Evolutionary conservation across 2,888 invertebrate genomes (phyloP).

Genomic region (Corythucha ciliata): DNA sequence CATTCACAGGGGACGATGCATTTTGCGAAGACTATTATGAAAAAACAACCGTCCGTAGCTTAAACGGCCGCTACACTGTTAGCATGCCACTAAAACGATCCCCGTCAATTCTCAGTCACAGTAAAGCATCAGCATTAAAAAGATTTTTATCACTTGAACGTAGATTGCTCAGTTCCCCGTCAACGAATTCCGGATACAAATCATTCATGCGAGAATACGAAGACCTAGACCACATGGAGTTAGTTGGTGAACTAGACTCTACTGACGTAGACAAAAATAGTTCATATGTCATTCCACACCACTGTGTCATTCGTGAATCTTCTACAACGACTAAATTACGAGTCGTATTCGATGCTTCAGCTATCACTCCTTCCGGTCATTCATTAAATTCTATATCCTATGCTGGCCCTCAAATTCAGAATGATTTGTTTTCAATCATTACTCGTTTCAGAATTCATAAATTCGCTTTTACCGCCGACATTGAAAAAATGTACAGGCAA

Average conservation of each 20-base stretch:
- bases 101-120: too few relatives aligned
- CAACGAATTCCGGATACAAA: constrained; percentile 28
- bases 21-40: too few relatives aligned
- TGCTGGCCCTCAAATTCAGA: constrained; percentile 20
- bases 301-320: neutral
- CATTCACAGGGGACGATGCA: too few relatives aligned
- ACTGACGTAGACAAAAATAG: too few relatives aligned
- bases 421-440: constrained; percentile 17
- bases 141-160: constrained; percentile 27
- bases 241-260: too few relatives aligned
- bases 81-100: too few relatives aligned
- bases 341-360: too few relatives aligned
- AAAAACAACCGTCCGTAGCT: too few relatives aligned
- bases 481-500: constrained; percentile 35
- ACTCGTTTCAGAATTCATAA: constrained; percentile 15
- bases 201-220: constrained; percentile 33
- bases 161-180: constrained; percentile 29
- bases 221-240: constrained; percentile 34
- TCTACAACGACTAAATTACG: constrained; percentile 14
- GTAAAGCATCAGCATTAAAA: constrained; percentile 33
- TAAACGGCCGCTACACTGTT: too few relatives aligned
- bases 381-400: too few relatives aligned
- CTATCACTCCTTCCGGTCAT: too few relatives aligned
- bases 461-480: constrained; percentile 30
- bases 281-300: neutral